Conservation (phyloP, 2,113 vertebrate species). For the Gallinago media region DNA sequence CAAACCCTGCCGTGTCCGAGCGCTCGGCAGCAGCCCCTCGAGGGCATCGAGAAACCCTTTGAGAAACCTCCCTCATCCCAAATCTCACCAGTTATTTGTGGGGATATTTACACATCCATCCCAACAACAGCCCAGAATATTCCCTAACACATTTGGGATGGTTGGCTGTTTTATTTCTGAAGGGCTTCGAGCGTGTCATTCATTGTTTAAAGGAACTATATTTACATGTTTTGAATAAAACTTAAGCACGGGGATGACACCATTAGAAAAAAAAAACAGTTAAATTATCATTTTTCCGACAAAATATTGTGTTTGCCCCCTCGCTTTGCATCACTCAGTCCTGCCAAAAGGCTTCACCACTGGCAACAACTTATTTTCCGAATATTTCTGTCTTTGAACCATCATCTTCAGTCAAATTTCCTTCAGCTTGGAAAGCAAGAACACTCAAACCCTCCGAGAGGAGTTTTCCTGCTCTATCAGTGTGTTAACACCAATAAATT, state of each 20-base stretch:
- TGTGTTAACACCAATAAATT: not conserved
- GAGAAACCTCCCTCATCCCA: not conserved
- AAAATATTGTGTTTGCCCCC: rapidly evolving
- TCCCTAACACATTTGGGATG: not conserved
- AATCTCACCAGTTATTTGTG: rapidly evolving
- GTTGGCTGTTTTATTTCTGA: too few species aligned
- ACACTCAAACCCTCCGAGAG: not conserved
- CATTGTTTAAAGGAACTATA: not conserved
- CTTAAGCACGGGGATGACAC: not conserved
- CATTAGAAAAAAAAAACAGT: not conserved
- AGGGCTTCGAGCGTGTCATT: too few species aligned
- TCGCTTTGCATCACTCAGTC: not conserved
- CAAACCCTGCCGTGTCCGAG: rapidly evolving
- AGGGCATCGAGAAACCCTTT: too few species aligned
- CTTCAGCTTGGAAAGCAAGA: not conserved
- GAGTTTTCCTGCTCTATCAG: not conserved
- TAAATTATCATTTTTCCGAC: not conserved
- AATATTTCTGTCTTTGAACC: not conserved
- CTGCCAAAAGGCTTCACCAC: not conserved
- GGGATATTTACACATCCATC: too few species aligned
- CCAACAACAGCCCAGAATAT: not conserved
- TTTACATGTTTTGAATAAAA: not conserved
- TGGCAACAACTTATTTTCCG: not conserved
- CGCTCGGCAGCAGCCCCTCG: rapidly evolving
- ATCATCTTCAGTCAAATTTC: not conserved